A percentile compares a stretch with the other conserved stretches of the same genome.
Conservation (phyloP, 2,888 invertebrate genomes). For the Onthophagus sagittarius region DNA sequence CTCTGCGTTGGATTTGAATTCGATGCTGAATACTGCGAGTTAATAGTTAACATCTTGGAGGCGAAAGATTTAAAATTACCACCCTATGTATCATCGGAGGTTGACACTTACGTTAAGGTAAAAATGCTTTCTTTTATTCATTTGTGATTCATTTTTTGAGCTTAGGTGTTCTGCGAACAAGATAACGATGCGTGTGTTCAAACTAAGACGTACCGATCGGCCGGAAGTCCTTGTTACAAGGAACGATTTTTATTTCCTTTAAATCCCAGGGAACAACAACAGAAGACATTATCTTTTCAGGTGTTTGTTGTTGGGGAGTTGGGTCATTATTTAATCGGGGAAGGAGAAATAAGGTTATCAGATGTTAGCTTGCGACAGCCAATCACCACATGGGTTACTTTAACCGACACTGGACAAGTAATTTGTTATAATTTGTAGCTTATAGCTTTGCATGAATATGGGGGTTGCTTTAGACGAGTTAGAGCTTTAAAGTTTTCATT, state of each 20-base stretch:
- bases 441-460: too few relatives aligned
- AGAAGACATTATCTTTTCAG: constrained; percentile 63
- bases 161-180: constrained; percentile 63
- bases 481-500: too few relatives aligned
- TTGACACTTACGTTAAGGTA: constrained; percentile 66
- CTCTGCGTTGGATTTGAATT: constrained; percentile 74
- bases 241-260: constrained; percentile 69
- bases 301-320: constrained; percentile 62
- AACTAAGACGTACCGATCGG: constrained; percentile 65
- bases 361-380: constrained; percentile 63
- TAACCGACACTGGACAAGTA: constrained; percentile 64
- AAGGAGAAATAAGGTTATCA: constrained; percentile 64
- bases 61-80: constrained; percentile 67
- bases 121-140: too few relatives aligned
- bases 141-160: not conserved
- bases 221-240: constrained; percentile 70
- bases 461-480: too few relatives aligned
- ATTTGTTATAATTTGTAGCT: too few relatives aligned
- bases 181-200: constrained; percentile 66
- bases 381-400: constrained; percentile 73
- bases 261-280: constrained; percentile 56
- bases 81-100: constrained; percentile 51
- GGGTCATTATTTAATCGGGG: constrained; percentile 62
- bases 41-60: constrained; percentile 71
- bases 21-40: constrained; percentile 58